These are phyloP conservation scores for Octodonta nipae DNA, from an alignment of 2,888 invertebrate species.

Conservation along the genomic window DNA sequence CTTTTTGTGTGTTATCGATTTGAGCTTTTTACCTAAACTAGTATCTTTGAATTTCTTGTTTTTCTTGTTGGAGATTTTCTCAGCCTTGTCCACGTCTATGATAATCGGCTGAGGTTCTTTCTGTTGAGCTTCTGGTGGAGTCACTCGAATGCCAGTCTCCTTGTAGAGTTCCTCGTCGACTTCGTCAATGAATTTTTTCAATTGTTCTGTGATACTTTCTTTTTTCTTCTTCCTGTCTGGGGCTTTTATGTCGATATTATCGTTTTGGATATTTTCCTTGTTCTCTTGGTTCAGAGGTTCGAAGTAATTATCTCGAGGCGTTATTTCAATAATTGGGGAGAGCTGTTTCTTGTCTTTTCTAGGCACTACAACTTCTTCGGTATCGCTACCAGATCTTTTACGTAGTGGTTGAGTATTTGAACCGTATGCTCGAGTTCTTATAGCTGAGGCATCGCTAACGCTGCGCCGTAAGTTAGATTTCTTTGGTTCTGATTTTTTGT, in stretches of 20 bases:
- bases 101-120: constrained; percentile 26
- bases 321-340: constrained; percentile 67
- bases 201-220: constrained; percentile 28
- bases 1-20: constrained; percentile 20
- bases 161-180: constrained; percentile 28
- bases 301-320: constrained; percentile 55
- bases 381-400: constrained; percentile 40
- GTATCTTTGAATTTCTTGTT: constrained; percentile 20
- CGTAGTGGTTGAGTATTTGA: constrained; percentile 21
- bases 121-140: constrained; percentile 9
- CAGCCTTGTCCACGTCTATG: constrained; percentile 33
- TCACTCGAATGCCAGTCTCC: constrained; percentile 25
- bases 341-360: constrained; percentile 51
- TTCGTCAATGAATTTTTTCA: constrained; percentile 31
- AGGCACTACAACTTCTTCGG: constrained; percentile 23
- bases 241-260: constrained; percentile 15
- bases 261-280: constrained; percentile 19
- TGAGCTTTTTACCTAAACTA: constrained; percentile 23
- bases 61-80: constrained; percentile 27
- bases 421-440: constrained; percentile 38
- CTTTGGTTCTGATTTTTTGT: constrained; percentile 43
- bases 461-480: constrained; percentile 38
- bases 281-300: constrained; percentile 10
- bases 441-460: constrained; percentile 43
- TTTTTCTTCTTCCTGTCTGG: constrained; percentile 16